Base-by-base conservation (phyloP, 2,797 vertebrate species). In the Tapirus indicus region DNA sequence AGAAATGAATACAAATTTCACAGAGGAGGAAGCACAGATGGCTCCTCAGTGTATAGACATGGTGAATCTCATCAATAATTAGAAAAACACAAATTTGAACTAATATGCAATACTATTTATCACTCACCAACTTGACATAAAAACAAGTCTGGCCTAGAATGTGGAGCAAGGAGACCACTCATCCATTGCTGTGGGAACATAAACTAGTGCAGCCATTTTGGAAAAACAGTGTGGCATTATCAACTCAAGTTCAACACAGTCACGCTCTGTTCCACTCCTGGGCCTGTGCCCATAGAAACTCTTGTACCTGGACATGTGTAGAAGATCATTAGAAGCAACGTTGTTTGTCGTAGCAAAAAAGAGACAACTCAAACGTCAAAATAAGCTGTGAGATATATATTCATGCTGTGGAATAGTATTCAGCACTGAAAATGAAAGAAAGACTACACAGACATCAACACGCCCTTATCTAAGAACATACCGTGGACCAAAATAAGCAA, bases 1-100 rank as follows among this genome's bases (percentile, higher is more conserved):
- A 25, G 49, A 35, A 78, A 56, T 35, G 52, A 78, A 54, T 78
- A 25, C 23, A 56, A 54, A 35, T 21, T 56, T 78, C 21, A 78
- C 14, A 79, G 54, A 16, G 41, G 23, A 41, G 4, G n/a, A 9
- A 79, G 52, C 23, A 17, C 77, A 79, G 27, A 58, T 79, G 54
- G 23, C 14, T 27, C 75, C 14, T 78, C 75, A 56, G 35, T 58
- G 23, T 58, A 38, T 27, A 58, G 25, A 58, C 27, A 58, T 27
- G 35, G 25, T 1, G 1, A 58, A 16, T 27, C n/a, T 25, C 54
- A 58, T 0, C 3, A 13, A 38, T 14, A 38, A 41, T 38, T n/a
- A 79, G 77, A 14, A 58, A 56, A 79, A 58, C 14, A 32, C 72
- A 58, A 11, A 79, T 78, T 56, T 52, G 14, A 52, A 52, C 49